Base-by-base conservation (phyloP, 2,888 invertebrate species). In the Lathronympha strigana region DNA sequence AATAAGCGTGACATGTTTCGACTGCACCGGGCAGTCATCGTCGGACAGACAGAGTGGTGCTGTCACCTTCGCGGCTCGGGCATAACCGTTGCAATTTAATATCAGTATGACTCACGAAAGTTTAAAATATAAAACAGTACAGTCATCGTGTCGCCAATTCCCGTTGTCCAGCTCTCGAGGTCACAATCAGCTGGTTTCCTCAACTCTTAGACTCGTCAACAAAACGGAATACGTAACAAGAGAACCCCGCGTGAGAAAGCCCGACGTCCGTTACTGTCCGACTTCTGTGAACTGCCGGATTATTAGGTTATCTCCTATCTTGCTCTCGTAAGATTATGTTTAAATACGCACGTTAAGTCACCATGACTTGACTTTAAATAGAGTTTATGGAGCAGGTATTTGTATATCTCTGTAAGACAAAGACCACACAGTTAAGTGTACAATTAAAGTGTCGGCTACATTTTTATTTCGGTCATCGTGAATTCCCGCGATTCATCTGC, bases 181-280 rank as follows among this genome's bases (percentile, higher is more conserved):
- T 36, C 13, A n/a, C n/a, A 36, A 3, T n/a, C 4, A n/a, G 4
- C 36, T n/a, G 13, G n/a, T n/a, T 36, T 17, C 17, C 8, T 40
- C 15, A 40, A 17, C 40, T 8, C 15, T 40, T 9, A n/a, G 8
- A 15, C 17, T 40, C 40, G 15, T 15, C 8, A 2, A 17, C 8
- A 40, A 9, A 40, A 3, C 8, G 17, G 8, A 40, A 40, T 40
- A 17, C 1, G 1, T 1, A 1, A 15, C 40, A 9, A 1, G 86
- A 85, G 84, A 86, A 70, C 70, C 71, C 69, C 43, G 40, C 54
- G 55, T 55, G 55, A 55, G 40, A 43, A 55, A 40, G 17, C 13
- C 25, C 4, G 43, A 74, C 77, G 80, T 72, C 81, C 77, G 80
- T 81, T 82, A 85, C 80, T 77, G 55, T 53, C 45, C 38, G 57